Percentiles rank a stretch among this genome's conserved stretches.
phyloP scores from a whole-genome alignment of 2,888 invertebrate genomes.

The Agelastica alni region DNA sequence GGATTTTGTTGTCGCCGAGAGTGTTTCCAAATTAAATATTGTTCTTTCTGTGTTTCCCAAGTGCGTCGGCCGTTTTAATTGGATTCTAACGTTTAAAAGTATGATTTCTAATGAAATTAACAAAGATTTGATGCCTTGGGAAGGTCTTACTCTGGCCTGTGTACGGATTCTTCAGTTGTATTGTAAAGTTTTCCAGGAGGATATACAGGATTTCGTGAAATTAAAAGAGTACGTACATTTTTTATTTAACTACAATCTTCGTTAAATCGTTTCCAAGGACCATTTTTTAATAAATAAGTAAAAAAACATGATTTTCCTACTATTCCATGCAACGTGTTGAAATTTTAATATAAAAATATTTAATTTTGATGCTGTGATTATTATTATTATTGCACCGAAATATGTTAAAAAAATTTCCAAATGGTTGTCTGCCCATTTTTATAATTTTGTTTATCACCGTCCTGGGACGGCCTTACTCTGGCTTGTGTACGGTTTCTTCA shows the following conservation, averaged over 20 bases:
- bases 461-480: slow-evolving; percentile 82
- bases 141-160: slow-evolving; percentile 82
- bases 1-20: not conserved
- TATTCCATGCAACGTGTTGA: too few relatives aligned
- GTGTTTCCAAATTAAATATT: not conserved
- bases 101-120: slow-evolving; percentile 46
- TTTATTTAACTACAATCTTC: too few relatives aligned
- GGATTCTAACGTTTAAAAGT: slow-evolving; percentile 20
- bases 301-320: too few relatives aligned
- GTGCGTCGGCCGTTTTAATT: slow-evolving; percentile 8
- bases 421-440: too few relatives aligned
- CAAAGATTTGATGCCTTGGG: slow-evolving; percentile 65
- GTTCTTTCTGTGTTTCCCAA: not conserved
- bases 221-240: slow-evolving; percentile 34
- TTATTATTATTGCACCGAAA: too few relatives aligned
- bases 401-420: too few relatives aligned
- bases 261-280: too few relatives aligned
- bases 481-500: slow-evolving; percentile 83
- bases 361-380: too few relatives aligned
- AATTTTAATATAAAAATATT: too few relatives aligned
- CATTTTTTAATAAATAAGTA: too few relatives aligned
- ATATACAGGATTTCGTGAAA: slow-evolving; percentile 34
- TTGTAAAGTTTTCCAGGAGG: slow-evolving; percentile 83
- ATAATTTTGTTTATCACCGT: too few relatives aligned
- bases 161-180: slow-evolving; percentile 82